A percentile compares a stretch with the other conserved stretches of the same genome.
phyloP scores from a whole-genome alignment of 37 sponge, comb jelly and placozoan species.

The Halichondria panicea region DNA sequence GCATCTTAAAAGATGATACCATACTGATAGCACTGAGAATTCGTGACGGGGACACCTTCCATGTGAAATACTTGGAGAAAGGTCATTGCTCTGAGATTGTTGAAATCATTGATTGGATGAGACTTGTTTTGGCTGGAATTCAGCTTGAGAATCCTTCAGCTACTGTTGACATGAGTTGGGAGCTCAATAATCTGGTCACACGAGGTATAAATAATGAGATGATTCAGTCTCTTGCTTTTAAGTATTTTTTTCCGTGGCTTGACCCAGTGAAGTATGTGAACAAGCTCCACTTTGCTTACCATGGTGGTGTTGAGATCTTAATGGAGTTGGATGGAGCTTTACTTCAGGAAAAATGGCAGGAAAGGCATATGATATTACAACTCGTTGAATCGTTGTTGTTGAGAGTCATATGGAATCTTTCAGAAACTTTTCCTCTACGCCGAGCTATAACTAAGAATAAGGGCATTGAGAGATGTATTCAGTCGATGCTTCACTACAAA shows the following conservation, averaged over 20 bases:
- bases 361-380: not conserved
- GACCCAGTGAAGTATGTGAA: slow-evolving; percentile 14
- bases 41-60: slow-evolving; percentile 18
- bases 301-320: slow-evolving; percentile 8
- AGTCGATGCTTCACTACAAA: slow-evolving; percentile 14
- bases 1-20: not conserved
- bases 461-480: slow-evolving; percentile 22
- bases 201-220: slow-evolving; percentile 5
- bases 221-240: slow-evolving; percentile 13
- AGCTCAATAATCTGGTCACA: slow-evolving; percentile 1
- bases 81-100: slow-evolving; percentile 8
- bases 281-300: slow-evolving; percentile 22
- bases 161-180: not conserved
- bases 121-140: not conserved
- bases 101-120: slow-evolving; percentile 1
- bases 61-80: not conserved
- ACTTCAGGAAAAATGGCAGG: not conserved
- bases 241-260: slow-evolving; percentile 32
- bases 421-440: slow-evolving; percentile 26
- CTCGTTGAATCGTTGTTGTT: slow-evolving; percentile 1
- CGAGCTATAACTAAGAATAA: not conserved
- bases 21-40: not conserved
- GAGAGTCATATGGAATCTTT: slow-evolving; percentile 29
- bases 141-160: slow-evolving; percentile 9
- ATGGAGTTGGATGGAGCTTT: slow-evolving; percentile 1